Evolutionary conservation across 2,797 vertebrate species (phyloP), one percentile per base, ranked within the genome.

Genomic region (Choloepus didactylus): DNA sequence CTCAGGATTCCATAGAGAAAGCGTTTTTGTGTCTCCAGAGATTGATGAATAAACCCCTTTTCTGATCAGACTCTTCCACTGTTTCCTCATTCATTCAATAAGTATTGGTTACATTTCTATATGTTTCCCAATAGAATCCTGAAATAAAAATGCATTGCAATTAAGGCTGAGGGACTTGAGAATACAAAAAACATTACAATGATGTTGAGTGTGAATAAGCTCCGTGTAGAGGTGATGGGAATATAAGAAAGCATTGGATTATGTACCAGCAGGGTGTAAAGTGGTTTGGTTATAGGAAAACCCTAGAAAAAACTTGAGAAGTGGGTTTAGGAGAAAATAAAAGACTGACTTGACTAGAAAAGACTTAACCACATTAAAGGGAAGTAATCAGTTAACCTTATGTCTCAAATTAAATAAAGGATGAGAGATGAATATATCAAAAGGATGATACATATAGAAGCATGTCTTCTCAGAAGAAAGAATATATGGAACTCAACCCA

Each of bases 41-140:
- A 73, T 89, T 96, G 29, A 91, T 94, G 59, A 97, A 93, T 97
- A 95, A 97, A 95, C 9, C 38, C 84, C 82, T 95, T 81, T 86
- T 82, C 72, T 94, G 80, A 21, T 60, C 46, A 69, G 1, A 62
- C 7, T 60, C 76, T 88, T 44, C 51, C 38, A 70, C 7, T 62
- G 27, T n/a, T 84, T 90, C 25, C 9, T 54, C 49, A 76, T 73
- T 92, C 35, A 67, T 69, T 92, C 85, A 84, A 56, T 80, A 27
- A 88, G 77, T 10, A 35, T 46, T 93, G 69, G 60, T 92, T 49
- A 77, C 1, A 51, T 87, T 91, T 84, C 38, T 4, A 4, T 66
- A 29, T 87, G 41, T 93, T 89, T 72, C 66, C 23, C 46, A 31
- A 14, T 80, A 86, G 90, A 89, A 21, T 80, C 25, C 18, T 5